Conservation (phyloP, 2,888 invertebrate species). For the Drosophila barbarae region DNA sequence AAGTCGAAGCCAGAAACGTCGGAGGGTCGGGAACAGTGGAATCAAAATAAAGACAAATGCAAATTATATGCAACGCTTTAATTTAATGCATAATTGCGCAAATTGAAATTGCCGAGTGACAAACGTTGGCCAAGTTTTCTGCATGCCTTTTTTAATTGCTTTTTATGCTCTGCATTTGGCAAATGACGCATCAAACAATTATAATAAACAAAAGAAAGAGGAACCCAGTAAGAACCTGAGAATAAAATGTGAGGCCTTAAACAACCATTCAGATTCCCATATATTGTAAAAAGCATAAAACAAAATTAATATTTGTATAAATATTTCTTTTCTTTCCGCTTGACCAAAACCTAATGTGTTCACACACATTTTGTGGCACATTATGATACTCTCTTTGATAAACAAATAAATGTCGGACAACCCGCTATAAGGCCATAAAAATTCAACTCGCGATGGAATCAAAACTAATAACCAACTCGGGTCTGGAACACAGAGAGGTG, state of each 20-base stretch:
- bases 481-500: constrained; percentile 15
- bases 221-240: too few species aligned
- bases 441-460: constrained; percentile 31
- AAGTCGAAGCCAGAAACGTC: not conserved
- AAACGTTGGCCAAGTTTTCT: constrained; percentile 48
- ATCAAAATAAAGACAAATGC: constrained; percentile 59
- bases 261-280: too few species aligned
- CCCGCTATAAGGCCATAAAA: constrained; percentile 38
- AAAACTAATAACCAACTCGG: constrained; percentile 33
- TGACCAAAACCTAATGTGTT: constrained; percentile 30
- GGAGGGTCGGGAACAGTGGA: constrained; percentile 18
- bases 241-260: too few species aligned
- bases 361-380: constrained; percentile 53
- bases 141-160: constrained; percentile 56
- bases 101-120: constrained; percentile 73
- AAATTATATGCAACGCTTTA: constrained; percentile 74
- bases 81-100: constrained; percentile 76
- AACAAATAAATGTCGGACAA: constrained; percentile 60
- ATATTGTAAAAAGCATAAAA: too few species aligned
- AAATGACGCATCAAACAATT: constrained; percentile 57
- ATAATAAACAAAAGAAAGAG: constrained; percentile 15
- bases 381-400: constrained; percentile 50
- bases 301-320: not conserved
- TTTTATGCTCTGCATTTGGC: constrained; percentile 54
- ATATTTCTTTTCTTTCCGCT: not conserved